Evolutionary conservation across 2,888 invertebrate genomes (phyloP).

Genomic region (Malthinus flaveolus): DNA sequence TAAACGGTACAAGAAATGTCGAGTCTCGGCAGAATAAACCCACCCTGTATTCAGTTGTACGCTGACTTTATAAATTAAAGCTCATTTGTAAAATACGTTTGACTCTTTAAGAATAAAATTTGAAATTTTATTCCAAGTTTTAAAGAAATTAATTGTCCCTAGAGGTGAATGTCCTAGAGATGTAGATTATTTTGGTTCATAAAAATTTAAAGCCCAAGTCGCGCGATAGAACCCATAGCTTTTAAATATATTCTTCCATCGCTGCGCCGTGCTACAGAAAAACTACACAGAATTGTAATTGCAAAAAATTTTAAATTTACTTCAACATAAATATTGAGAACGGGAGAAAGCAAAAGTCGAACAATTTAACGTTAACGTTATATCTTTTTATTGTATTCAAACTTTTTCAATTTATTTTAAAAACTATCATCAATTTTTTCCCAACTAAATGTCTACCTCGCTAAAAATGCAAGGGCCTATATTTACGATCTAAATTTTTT

Average conservation of each 20-base stretch:
- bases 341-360: background rate
- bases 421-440: background rate
- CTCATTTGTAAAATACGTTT: no score
- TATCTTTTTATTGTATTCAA: background rate
- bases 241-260: background rate
- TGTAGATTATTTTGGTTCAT: constrained; percentile 18
- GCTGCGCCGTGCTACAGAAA: background rate
- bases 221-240: constrained; percentile 1
- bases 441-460: no score
- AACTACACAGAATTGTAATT: constrained; percentile 7
- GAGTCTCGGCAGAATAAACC: no score
- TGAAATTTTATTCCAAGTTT: constrained; percentile 3
- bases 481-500: no score
- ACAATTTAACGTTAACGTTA: background rate
- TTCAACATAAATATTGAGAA: constrained; percentile 14
- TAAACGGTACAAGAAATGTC: no score
- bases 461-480: no score
- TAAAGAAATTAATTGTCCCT: constrained; percentile 16
- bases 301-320: constrained; percentile 17
- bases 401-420: constrained; percentile 3
- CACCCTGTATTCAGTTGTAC: no score
- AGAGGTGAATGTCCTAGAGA: constrained; percentile 16
- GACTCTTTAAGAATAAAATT: no score
- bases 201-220: constrained; percentile 14
- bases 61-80: no score